Conservation (phyloP, 1,140 invertebrate species). For the Formica exsecta region DNA sequence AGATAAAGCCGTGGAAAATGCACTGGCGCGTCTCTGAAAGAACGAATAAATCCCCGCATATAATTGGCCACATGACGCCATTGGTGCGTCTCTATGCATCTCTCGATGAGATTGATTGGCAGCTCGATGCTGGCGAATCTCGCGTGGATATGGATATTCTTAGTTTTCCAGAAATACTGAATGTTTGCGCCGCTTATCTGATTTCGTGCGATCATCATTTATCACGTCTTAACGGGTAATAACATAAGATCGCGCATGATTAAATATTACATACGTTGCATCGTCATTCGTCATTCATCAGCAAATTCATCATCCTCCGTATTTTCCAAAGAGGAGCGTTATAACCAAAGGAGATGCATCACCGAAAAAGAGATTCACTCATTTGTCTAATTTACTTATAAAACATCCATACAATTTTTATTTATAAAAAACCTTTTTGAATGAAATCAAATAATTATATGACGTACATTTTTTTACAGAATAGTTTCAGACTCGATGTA, state of each 20-base stretch:
- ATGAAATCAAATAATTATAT: background rate
- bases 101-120: background rate
- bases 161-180: constrained; percentile 1
- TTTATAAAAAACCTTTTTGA: background rate
- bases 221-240: constrained; percentile 8
- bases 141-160: background rate
- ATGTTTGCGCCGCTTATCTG: constrained; percentile 1
- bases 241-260: constrained; percentile 7
- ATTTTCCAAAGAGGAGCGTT: constrained; percentile 12
- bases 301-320: constrained; percentile 35
- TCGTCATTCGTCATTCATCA: background rate
- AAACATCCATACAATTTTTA: background rate
- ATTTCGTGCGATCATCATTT: constrained; percentile 31
- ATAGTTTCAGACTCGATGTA: background rate
- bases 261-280: background rate
- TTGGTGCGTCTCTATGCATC: background rate
- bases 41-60: background rate
- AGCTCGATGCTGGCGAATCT: background rate
- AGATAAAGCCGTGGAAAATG: background rate
- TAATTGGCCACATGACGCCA: background rate
- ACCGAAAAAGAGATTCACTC: background rate
- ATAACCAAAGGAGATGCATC: background rate
- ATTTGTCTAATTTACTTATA: background rate
- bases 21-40: background rate
- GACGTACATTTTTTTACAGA: background rate